Evolutionary conservation across 2,113 vertebrate species (phyloP).

Genomic region (Indri indri): DNA sequence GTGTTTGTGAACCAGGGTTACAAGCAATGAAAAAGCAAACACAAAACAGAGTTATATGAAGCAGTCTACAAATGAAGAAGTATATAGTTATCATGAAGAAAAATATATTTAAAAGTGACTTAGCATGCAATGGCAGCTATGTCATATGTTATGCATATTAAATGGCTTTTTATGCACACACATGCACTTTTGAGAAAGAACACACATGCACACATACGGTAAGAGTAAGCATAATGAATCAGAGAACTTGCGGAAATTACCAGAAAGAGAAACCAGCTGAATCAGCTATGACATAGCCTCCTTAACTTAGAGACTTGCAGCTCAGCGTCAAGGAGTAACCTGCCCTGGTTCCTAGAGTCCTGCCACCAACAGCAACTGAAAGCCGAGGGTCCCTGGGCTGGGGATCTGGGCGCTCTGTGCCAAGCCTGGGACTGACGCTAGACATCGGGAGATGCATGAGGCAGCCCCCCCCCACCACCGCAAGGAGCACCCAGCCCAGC

Average conservation of each 20-base stretch:
- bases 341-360: neutral
- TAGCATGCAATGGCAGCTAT: neutral
- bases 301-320: neutral
- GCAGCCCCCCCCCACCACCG: rapidly evolving
- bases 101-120: neutral
- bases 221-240: neutral
- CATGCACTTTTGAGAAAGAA: neutral
- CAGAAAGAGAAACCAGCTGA: neutral
- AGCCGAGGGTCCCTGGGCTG: neutral
- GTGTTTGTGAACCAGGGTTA: neutral
- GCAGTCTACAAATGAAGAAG: neutral
- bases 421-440: neutral
- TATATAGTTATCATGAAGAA: neutral
- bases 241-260: neutral
- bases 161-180: too few relatives aligned
- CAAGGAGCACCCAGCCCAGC: neutral
- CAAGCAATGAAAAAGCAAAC: neutral
- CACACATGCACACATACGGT: too few relatives aligned
- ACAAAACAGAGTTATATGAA: neutral
- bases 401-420: neutral
- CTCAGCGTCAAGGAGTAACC: neutral
- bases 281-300: rapidly evolving
- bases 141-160: too few relatives aligned
- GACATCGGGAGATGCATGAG: neutral
- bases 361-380: neutral